Evolutionary conservation across 2,113 vertebrate species (phyloP), one percentile per base, ranked within the genome.

Genomic region (Cathartes aura): DNA sequence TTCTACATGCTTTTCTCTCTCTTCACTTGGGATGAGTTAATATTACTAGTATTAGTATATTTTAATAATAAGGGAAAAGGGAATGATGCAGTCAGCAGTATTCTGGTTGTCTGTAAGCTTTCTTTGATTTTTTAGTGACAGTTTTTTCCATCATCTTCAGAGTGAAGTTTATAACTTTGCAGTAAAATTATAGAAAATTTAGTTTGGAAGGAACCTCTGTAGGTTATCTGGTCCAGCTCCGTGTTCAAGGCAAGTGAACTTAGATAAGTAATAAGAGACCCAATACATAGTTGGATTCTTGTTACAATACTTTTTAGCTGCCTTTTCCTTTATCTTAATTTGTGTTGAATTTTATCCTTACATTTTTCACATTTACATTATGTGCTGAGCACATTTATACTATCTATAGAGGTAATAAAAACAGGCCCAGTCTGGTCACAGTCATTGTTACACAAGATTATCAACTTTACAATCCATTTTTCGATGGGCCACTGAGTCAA

Each of bases 11-110:
- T 55, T 75, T 58, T 95, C 89, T 89, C 67, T 87, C 59, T 73
- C 9, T 66, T 52, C 94, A 79, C 82, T 42, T 62, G 79, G 55
- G 71, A 94, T 79, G 38, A 45, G 55, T 96, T 83, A 67, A 47
- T 91, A 94, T 89, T 94, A 96, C 87, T 91, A 70, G 59, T 88
- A 36, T 50, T 93, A 36, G 71, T 93, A 71, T 64, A 90, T 95
- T 74, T 42, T 64, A 38, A 22, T 56, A 60, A 23, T 17, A 47
- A 45, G 21, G 19, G 20, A n/a, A 50, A 68, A 70, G 11, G 12
- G 32, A 74, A 36, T 32, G 13, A 42, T 53, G 18, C 56, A 36
- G 14, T 70, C 43, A 53, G 32, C 43, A 36, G 17, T 32, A 20
- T 42, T 90, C 34, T 63, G 16, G 5, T 56, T 68, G 34, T 45